These are phyloP conservation scores for Ornithorhynchus anatinus DNA, from an alignment of 2,113 vertebrate species.

Conservation along the genomic window DNA sequence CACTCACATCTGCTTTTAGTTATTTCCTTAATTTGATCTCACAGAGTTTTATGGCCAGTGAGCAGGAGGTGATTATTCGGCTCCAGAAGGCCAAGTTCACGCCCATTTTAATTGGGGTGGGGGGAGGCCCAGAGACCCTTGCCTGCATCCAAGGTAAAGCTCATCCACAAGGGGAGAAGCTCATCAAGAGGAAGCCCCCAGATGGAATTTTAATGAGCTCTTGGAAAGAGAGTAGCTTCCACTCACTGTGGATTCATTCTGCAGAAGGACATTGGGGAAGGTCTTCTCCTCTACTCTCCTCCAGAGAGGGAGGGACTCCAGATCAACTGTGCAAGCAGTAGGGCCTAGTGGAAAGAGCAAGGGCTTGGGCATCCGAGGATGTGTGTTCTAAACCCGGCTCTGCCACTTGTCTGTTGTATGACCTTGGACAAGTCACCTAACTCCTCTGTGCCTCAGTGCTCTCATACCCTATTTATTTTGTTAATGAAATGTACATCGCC, in stretches of 20 bases:
- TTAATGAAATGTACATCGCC: too few relatives aligned
- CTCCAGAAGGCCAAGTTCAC: not conserved
- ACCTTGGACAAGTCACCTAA: too few relatives aligned
- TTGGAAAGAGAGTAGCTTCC: not conserved
- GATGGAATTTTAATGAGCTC: constrained; percentile 31
- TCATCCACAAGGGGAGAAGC: constrained; percentile 3
- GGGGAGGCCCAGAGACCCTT: not conserved
- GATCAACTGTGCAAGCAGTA: too few relatives aligned
- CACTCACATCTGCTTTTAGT: constrained; percentile 56
- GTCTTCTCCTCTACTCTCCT: not conserved
- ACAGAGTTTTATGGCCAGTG: constrained; percentile 24
- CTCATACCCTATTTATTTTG: too few relatives aligned
- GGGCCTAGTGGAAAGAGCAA: too few relatives aligned
- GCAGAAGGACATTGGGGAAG: not conserved
- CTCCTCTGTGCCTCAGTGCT: too few relatives aligned
- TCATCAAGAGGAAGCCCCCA: constrained; percentile 22
- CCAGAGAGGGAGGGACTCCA: not conserved
- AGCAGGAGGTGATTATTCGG: constrained; percentile 31
- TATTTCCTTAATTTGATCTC: constrained; percentile 49
- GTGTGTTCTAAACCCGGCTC: too few relatives aligned
- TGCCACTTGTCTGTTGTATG: too few relatives aligned
- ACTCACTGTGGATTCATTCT: not conserved
- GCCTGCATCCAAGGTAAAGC: constrained; percentile 21
- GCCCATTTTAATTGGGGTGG: not conserved
- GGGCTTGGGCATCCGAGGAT: too few relatives aligned